Conservation (phyloP, 2,888 invertebrate genomes). For the Gastrophysa polygoni region DNA sequence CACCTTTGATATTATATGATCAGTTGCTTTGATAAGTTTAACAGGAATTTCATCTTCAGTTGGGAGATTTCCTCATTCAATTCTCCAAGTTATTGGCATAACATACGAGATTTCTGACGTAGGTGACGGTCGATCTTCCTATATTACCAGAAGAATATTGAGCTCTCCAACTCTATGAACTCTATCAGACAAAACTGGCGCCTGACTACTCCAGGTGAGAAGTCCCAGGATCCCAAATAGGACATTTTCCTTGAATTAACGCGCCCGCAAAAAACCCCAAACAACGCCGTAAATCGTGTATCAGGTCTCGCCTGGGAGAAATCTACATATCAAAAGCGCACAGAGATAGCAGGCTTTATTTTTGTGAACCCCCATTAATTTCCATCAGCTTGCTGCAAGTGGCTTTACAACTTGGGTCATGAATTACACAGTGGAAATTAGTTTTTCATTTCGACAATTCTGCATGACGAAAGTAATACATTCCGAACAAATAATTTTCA, state of each 20-base stretch:
- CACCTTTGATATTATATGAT: too few relatives aligned
- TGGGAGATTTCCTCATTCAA: too few relatives aligned
- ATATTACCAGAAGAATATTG: too few relatives aligned
- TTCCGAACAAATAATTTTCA: too few relatives aligned
- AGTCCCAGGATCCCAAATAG: background rate
- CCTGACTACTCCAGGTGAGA: background rate
- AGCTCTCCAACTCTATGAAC: too few relatives aligned
- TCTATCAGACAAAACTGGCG: too few relatives aligned
- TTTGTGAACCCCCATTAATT: slow-evolving; percentile 41
- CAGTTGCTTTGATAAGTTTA: too few relatives aligned
- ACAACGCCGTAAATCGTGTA: background rate
- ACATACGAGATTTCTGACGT: too few relatives aligned
- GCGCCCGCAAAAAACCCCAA: background rate
- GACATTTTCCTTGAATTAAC: background rate
- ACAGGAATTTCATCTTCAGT: too few relatives aligned
- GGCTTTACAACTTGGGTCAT: slow-evolving; percentile 41
- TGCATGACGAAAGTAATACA: too few relatives aligned
- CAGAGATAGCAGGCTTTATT: slow-evolving; percentile 25
- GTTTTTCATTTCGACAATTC: background rate
- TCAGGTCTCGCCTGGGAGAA: background rate
- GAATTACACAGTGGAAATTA: slow-evolving; percentile 30
- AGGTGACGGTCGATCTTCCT: too few relatives aligned
- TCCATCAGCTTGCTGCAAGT: slow-evolving; percentile 42
- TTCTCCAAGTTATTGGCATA: too few relatives aligned
- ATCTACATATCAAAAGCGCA: background rate